These are phyloP conservation scores for Tenthredo notha DNA, from an alignment of 2,888 invertebrate species.

Conservation along the genomic window DNA sequence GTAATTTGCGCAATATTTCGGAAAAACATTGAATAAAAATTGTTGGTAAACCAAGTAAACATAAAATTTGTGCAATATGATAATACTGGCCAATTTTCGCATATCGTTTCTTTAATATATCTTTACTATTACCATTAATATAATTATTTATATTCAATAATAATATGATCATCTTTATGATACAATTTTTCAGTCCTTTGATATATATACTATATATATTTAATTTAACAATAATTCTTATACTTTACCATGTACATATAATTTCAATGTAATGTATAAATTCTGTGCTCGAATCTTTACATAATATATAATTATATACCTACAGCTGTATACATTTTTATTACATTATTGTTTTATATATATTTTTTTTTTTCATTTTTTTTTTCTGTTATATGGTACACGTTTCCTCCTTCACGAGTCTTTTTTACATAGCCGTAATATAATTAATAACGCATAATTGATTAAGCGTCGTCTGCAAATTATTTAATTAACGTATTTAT, in stretches of 20 bases:
- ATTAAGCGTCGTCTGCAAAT: not conserved
- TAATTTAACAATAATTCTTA: not conserved
- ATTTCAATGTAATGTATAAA: slow-evolving; percentile 15
- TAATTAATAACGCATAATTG: not conserved
- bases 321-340: slow-evolving; percentile 28
- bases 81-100: slow-evolving; percentile 39
- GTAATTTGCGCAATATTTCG: not conserved
- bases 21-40: not conserved
- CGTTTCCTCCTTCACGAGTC: slow-evolving; percentile 20
- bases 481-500: not conserved
- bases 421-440: slow-evolving; percentile 24
- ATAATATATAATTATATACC: slow-evolving; percentile 28
- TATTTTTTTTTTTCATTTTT: not conserved
- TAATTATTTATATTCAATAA: slow-evolving; percentile 3
- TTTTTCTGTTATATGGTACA: slow-evolving; percentile 27
- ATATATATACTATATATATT: slow-evolving; percentile 25
- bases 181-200: slow-evolving; percentile 37
- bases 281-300: slow-evolving; percentile 38
- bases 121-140: slow-evolving; percentile 10
- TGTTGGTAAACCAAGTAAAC: not conserved
- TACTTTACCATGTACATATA: not conserved
- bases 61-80: slow-evolving; percentile 36
- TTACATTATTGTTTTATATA: slow-evolving; percentile 26
- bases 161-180: slow-evolving; percentile 4
- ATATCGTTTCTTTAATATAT: not conserved